Evolutionary conservation across 2,113 vertebrate species (phyloP), one percentile per base, ranked within the genome.

Genomic region (Todiramphus saurophagus): DNA sequence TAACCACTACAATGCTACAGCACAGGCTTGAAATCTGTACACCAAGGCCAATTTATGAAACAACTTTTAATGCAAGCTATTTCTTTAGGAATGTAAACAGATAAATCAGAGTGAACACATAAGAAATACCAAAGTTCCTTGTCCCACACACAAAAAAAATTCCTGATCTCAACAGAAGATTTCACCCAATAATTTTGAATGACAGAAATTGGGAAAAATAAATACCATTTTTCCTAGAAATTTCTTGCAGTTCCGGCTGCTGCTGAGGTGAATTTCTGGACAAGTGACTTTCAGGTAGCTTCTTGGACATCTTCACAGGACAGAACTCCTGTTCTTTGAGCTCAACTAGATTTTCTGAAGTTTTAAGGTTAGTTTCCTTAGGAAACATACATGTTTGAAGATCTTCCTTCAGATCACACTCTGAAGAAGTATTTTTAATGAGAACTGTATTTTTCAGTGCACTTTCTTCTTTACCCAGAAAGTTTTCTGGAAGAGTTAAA

Each of bases 311-410:
- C 96, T 98, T 98, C 96, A 97, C 91, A 60, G 95, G 90, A 96
- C 97, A 98, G 78, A 97, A 95, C 86, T 98, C 98, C 92, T 81
- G 96, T 64, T 98, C 98, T 90, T 98, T 98, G 94, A 98, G 96
- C 96, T 98, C 96, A 35, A 89, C 94, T 96, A 98, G 31, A 51
- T 97, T 98, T 88, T 98, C 97, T 91, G 98, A 98, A 98, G 98
- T 98, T 93, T 98, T 98, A 97, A 98, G 92, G 96, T 98, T 98
- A 89, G 98, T 99, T 99, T 99, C 99, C 99, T 99, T 98, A 97
- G 99, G 99, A 99, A 99, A 99, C 99, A 99, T 98, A 99, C 98
- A 98, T 14, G 97, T 97, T 96, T 98, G 98, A 88, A 98, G 90
- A 79, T 95, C 96, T 94, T 97, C 97, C 73, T 98, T 98, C 95